Evolutionary conservation across 2,113 vertebrate species (phyloP).

Genomic region (Plestiodon gilberti): DNA sequence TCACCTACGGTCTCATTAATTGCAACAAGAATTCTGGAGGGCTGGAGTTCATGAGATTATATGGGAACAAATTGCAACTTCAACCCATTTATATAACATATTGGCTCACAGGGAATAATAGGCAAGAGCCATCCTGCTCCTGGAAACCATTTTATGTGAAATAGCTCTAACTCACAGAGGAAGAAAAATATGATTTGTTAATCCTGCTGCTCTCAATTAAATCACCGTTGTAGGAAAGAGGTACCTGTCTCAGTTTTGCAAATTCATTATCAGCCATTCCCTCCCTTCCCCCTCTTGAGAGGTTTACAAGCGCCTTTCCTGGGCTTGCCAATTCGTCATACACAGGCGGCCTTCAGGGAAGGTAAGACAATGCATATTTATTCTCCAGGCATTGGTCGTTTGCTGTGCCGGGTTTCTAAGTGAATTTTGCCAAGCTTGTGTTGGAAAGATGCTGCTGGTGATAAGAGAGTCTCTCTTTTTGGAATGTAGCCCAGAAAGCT

Average conservation of each 20-base stretch:
- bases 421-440: not conserved
- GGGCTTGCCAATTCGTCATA: not conserved
- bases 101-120: not conserved
- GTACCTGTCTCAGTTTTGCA: not conserved
- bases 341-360: not conserved
- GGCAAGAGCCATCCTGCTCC: not conserved
- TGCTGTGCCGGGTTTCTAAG: conserved; percentile 12
- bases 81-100: not conserved
- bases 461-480: not conserved
- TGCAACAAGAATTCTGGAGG: not conserved
- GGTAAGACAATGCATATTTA: not conserved
- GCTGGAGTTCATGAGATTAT: not conserved
- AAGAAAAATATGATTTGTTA: conserved; percentile 1
- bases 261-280: not conserved
- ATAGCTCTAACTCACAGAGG: not conserved
- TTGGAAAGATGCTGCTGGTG: conserved; percentile 33
- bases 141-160: not conserved
- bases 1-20: not conserved
- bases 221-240: conserved; percentile 4
- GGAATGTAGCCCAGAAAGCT: conserved; percentile 47
- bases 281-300: not conserved
- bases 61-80: not conserved
- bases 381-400: not conserved
- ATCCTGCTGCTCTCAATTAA: not conserved
- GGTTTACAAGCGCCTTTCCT: not conserved